Evolutionary conservation across 2,113 vertebrate genomes (phyloP).

Genomic region (Echinops telfairi): DNA sequence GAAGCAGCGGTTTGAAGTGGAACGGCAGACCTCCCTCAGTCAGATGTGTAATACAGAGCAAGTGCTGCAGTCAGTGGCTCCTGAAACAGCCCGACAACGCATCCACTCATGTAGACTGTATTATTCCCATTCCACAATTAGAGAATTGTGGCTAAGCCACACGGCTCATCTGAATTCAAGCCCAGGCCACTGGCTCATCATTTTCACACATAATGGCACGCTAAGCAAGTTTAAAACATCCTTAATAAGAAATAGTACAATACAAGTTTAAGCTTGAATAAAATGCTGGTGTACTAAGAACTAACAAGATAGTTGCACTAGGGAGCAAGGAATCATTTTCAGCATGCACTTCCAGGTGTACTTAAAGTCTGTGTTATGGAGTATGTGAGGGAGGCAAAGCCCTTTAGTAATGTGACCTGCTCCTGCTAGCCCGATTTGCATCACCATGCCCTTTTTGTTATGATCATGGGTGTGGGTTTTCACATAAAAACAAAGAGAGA

Average conservation of each 20-base stretch:
- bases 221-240: neutral
- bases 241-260: neutral
- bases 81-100: neutral
- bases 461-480: neutral
- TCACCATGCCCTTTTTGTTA: neutral
- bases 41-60: neutral
- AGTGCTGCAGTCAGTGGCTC: neutral
- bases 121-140: conserved; percentile 3
- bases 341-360: neutral
- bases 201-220: neutral
- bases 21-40: neutral
- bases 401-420: neutral
- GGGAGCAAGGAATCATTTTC: neutral
- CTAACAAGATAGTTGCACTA: neutral
- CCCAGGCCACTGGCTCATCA: neutral
- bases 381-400: neutral
- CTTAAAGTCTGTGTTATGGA: neutral
- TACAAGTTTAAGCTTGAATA: neutral
- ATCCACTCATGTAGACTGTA: neutral
- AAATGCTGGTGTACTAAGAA: neutral
- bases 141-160: neutral
- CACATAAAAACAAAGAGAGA: neutral
- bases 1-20: neutral
- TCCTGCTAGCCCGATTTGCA: neutral
- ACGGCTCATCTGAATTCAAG: neutral